phyloP scores from a whole-genome alignment of 1,140 invertebrate species.

The Drosophila azteca region DNA sequence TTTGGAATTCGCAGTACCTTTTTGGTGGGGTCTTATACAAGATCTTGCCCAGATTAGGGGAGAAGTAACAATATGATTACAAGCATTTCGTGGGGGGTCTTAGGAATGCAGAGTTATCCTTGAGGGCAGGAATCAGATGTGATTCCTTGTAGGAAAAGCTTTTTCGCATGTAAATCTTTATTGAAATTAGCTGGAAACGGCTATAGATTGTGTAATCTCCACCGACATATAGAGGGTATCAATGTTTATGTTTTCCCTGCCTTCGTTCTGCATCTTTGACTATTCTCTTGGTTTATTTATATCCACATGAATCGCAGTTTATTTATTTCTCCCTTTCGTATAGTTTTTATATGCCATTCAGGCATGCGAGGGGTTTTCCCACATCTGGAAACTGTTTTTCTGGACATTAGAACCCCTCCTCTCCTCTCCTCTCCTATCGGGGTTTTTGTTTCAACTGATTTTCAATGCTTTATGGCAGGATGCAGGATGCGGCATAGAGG shows the following conservation, averaged over 20 bases:
- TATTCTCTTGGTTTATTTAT: too few species aligned
- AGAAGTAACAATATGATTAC: too few species aligned
- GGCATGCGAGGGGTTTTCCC: conserved; percentile 32
- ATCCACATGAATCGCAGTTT: conserved; percentile 32
- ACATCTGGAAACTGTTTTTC: conserved; percentile 8
- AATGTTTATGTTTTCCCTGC: too few species aligned
- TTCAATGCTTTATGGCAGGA: conserved; percentile 30
- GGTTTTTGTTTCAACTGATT: conserved; percentile 30
- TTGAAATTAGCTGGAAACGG: too few species aligned
- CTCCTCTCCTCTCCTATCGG: not conserved
- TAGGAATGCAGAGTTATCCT: too few species aligned
- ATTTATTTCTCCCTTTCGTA: conserved; percentile 41
- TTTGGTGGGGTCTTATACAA: not conserved
- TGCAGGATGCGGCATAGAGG: conserved; percentile 1
- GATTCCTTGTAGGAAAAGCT: too few species aligned
- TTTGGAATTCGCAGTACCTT: not conserved
- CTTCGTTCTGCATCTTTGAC: too few species aligned
- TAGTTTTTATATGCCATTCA: conserved; percentile 43
- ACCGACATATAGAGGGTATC: too few species aligned
- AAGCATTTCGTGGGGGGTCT: too few species aligned
- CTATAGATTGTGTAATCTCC: too few species aligned
- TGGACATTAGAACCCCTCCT: conserved; percentile 39
- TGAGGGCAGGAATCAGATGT: too few species aligned
- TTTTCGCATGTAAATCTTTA: too few species aligned
- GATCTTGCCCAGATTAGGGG: not conserved